Conservation (phyloP, 2,113 vertebrate species). For the Corydoras maculifer region DNA sequence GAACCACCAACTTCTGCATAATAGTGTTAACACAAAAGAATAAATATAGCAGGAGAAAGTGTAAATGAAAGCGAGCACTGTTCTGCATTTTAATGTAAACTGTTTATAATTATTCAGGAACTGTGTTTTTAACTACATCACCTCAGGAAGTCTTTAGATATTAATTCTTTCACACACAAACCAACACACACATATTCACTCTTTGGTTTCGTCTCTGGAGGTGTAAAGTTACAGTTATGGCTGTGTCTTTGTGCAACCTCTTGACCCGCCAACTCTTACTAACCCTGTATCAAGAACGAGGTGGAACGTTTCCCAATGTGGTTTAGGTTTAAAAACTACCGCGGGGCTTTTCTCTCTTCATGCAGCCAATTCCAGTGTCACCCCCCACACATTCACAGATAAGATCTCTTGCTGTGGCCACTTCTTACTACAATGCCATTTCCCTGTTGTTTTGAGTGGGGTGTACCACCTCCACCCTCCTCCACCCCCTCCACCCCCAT, state of each 20-base stretch:
- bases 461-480: too few relatives aligned
- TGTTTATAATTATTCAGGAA: too few relatives aligned
- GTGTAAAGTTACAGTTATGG: conserved; percentile 35
- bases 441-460: too few relatives aligned
- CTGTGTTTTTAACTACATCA: background rate
- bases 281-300: conserved; percentile 29
- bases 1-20: too few relatives aligned
- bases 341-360: conserved; percentile 42
- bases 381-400: conserved; percentile 28
- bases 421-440: too few relatives aligned
- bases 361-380: conserved; percentile 31
- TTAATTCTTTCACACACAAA: background rate
- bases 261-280: conserved; percentile 30
- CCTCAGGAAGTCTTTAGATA: background rate
- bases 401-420: conserved; percentile 13
- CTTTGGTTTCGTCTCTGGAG: conserved; percentile 2
- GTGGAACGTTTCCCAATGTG: conserved; percentile 32
- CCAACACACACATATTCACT: background rate
- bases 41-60: too few relatives aligned
- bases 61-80: too few relatives aligned
- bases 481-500: too few relatives aligned
- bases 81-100: too few relatives aligned
- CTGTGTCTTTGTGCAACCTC: conserved; percentile 30
- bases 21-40: too few relatives aligned
- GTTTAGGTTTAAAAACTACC: conserved; percentile 35